These are phyloP conservation scores for Spatula clypeata DNA, from an alignment of 2,797 vertebrate species.

Conservation along the genomic window DNA sequence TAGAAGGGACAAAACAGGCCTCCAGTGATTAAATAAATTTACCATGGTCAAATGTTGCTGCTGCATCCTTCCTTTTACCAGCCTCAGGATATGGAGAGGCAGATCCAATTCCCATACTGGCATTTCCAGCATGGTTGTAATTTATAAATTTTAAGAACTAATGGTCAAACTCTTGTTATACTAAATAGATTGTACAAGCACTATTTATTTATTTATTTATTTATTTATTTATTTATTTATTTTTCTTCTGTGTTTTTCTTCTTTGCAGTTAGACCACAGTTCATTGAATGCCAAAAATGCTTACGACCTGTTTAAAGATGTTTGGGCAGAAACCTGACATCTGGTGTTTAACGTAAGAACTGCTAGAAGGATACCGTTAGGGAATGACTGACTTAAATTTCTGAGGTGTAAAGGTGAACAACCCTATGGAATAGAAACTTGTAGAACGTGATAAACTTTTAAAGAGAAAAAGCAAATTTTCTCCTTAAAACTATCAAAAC, in stretches of 20 bases:
- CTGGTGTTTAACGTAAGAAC: background rate
- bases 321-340: conserved; percentile 1
- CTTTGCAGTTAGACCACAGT: background rate
- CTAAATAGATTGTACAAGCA: background rate
- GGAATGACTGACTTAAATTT: background rate
- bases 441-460: background rate
- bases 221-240: background rate
- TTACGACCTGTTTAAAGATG: background rate
- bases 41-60: background rate
- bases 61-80: background rate
- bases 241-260: background rate
- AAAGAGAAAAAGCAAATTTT: background rate
- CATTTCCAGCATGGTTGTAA: background rate
- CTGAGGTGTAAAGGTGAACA: background rate
- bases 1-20: background rate
- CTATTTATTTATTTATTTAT: background rate
- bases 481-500: background rate
- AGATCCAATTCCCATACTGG: background rate
- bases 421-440: background rate
- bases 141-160: background rate
- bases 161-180: background rate
- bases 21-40: background rate
- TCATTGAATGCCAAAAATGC: background rate
- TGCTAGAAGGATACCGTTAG: background rate
- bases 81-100: background rate